Base-by-base conservation (phyloP, 2,797 vertebrate genomes). In the Poecilia picta region DNA sequence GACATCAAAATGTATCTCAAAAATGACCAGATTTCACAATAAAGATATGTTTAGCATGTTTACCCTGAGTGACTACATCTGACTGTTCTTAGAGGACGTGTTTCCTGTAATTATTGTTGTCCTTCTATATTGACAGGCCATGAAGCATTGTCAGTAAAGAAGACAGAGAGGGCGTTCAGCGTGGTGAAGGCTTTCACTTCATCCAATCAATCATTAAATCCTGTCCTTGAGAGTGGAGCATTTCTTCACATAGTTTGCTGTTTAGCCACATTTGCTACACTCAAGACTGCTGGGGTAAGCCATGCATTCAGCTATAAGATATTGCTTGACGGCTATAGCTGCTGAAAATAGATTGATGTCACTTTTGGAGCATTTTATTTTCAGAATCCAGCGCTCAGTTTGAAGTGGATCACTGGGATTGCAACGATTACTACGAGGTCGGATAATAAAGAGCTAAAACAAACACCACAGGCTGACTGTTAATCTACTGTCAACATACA, bases 401-500 rank as follows among this genome's bases (percentile, higher is more conserved):
- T 77, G 77, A 79, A 5, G 45, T 57, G 10, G 43, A 73, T 79
- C 59, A 59, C 41, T 77, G 46, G 20, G 8, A 73, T 72, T 57
- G 64, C 13, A 43, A 41, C 74, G 39, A 23, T 81, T 41, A 49
- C 91, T 91, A 91, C 77, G 78, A 88, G 91, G 82, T 76, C 1
- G 31, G 84, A 85, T 59, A 64, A 74, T 83, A 81, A 51, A n/a
- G 33, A 68, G 76, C 90, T 94, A 94, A 76, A 80, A 83, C 93
- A 94, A 92, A 57, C 82, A 92, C 81, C 84, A 85, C 80, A 78
- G 25, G 85, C 81, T 57, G 43, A 85, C 72, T 80, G 28, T 47
- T 64, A 55, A 39, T 79, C 82, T 86, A 85, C 83, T 70, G 68
- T 83, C 81, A 66, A 96, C 95, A 95, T 95, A 96, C 95, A 88